These are phyloP conservation scores for Bellardia bayeri DNA, from an alignment of 2,888 invertebrate genomes.

Conservation along the genomic window DNA sequence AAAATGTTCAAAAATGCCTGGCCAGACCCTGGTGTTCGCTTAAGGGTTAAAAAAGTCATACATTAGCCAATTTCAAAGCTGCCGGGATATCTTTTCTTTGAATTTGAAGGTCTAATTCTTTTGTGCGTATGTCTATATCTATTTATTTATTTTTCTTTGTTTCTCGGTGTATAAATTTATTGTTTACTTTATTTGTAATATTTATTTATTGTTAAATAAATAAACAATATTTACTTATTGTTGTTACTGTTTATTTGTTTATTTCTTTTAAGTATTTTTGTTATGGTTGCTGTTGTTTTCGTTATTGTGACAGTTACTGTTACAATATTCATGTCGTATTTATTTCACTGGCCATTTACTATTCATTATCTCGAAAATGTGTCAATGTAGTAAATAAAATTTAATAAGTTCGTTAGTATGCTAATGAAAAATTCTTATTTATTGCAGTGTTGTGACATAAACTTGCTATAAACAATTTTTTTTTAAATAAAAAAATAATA, in stretches of 20 bases:
- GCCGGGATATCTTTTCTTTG: no score
- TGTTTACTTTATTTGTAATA: slow-evolving; percentile 38
- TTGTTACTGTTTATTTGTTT: neutral
- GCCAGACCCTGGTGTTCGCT: no score
- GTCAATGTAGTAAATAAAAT: slow-evolving; percentile 44
- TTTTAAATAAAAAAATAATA: neutral
- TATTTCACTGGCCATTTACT: slow-evolving; percentile 20
- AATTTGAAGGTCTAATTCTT: no score
- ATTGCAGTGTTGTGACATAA: neutral
- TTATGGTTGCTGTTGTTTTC: no score
- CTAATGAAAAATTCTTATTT: slow-evolving; percentile 45
- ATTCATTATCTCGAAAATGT: slow-evolving; percentile 53
- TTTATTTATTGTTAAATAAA: slow-evolving; percentile 31
- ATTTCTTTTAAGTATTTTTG: no score
- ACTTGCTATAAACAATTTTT: neutral
- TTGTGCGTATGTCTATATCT: neutral
- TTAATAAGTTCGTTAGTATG: slow-evolving; percentile 60
- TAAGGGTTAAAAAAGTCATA: no score
- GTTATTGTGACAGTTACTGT: neutral
- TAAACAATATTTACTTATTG: slow-evolving; percentile 22
- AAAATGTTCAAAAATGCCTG: no score
- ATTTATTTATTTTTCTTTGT: neutral
- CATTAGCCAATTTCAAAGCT: no score
- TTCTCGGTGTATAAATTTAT: neutral
- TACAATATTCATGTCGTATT: neutral